Evolutionary conservation across 2,113 vertebrate species (phyloP), one percentile per base, ranked within the genome.

Genomic region (Solenodon paradoxus): DNA sequence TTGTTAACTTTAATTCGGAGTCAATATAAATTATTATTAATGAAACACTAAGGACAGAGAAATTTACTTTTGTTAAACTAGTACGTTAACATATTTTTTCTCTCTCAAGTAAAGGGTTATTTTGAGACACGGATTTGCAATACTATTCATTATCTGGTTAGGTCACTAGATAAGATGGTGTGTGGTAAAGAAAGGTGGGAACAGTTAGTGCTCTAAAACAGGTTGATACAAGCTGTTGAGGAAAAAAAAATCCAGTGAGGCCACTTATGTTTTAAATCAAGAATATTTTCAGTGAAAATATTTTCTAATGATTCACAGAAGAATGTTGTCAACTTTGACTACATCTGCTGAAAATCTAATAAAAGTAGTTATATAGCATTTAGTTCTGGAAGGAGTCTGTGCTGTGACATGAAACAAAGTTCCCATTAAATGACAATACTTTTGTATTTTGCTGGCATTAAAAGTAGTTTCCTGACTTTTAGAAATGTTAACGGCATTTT

Each of bases 201-300:
- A 89, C 68, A 79, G 28, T 92, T 72, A 84, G 51, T 49, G 63
- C 94, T 72, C 68, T 95, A 93, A 97, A 96, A 87, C 72, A 93
- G 77, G 83, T 79, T 97, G 74, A 61, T 92, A 81, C 28, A 97
- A 96, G 47, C 81, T 75, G 85, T 92, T 92, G 59, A 93, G 83
- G 0, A 51, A 61, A 75, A 78, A 81, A 97, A 92, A 92, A 90
- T 63, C 59, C 69, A 64, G 35, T 57, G 72, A 96, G 66, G 69
- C 63, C 85, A 72, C 88, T 97, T 96, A 72, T 94, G 95, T 95
- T 97, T 96, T 96, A 96, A 96, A 96, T 96, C 95, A 94, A 81
- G 88, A 91, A 72, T 90, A 69, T 97, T 97, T 96, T 92, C 95
- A 95, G 87, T 96, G 90, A 97, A 97, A 96, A 92, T 96, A 95